Evolutionary conservation across 2,888 invertebrate species (phyloP), one percentile per base, ranked within the genome.

Genomic region (Epicampocera succincta): DNA sequence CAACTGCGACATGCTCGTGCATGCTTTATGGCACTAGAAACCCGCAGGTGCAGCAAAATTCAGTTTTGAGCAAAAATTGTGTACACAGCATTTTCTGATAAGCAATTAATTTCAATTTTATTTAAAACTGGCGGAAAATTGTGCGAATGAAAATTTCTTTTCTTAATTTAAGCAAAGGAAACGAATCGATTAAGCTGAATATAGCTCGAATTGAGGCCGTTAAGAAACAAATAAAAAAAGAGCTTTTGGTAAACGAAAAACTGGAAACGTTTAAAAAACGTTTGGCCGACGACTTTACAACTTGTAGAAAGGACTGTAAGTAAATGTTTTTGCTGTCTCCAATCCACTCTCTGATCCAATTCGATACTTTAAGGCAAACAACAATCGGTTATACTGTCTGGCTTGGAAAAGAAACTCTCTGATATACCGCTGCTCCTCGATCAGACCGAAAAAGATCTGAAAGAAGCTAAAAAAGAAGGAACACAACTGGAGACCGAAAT

Each of bases 221-320:
- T 0, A 95, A 94, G 87, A 95, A 95, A 85, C 92, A 93, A 50
- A 92, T 92, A 2, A 90, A 91, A 71, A 93, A 94, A 79, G 95
- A 95, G 89, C 93, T 95, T 92, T 92, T 93, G 72, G 92, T 92
- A 13, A 94, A 95, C 86, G 94, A 94, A 85, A 92, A 93, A 84
- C 87, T 95, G 2, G 93, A 93, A 0, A 91, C 93, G 86, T 91
- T 93, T 68, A 93, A 93, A 85, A 92, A 92, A 58, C 93, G 94
- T 77, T 86, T 94, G 5, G 87, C 91, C 0, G 92, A 92, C 48
- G 95, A 95, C 73, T 90, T 94, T 21, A 84, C 74, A 25, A 58
- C 29, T 1, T 60, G 89, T 1, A 85, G 84, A 58, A 85, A 86
- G 8, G 87, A 89, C n/a, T 87, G 90, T 90, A 85, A 87, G 89